Percentiles rank a stretch among this genome's conserved stretches.
Evolutionary conservation across 2,113 vertebrate genomes (phyloP).

Genomic region (Cryptotis parvus): DNA sequence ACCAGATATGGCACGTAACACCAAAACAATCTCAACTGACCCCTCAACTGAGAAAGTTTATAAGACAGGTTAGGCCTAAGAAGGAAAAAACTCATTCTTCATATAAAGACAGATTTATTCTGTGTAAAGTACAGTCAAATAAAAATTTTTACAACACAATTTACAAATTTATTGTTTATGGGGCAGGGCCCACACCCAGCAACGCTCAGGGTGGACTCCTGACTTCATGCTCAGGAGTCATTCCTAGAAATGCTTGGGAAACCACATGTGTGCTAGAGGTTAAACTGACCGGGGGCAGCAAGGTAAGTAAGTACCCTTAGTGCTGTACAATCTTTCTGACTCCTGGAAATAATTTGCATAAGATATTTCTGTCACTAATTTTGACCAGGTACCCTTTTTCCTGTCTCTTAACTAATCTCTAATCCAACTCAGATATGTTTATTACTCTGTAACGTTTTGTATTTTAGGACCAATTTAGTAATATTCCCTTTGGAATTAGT

Average conservation of each 20-base stretch:
- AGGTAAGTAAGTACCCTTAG: background rate
- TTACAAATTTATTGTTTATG: too few relatives aligned
- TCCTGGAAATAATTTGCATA: constrained; percentile 42
- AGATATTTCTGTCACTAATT: constrained; percentile 12
- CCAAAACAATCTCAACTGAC: background rate
- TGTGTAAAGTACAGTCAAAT: background rate
- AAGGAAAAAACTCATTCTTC: constrained; percentile 24
- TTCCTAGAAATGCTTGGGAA: too few relatives aligned
- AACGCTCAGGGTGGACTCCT: too few relatives aligned
- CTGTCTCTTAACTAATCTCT: constrained; percentile 13
- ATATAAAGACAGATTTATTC: background rate
- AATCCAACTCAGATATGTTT: constrained; percentile 43
- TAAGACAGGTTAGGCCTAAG: background rate
- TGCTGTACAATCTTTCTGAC: too few relatives aligned
- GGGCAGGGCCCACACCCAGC: too few relatives aligned
- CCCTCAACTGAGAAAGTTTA: background rate
- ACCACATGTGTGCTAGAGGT: too few relatives aligned
- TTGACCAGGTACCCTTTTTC: constrained; percentile 11
- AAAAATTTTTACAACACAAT: too few relatives aligned
- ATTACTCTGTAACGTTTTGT: constrained; percentile 24
- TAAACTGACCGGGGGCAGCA: background rate
- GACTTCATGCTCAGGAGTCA: too few relatives aligned
- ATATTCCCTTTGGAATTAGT: constrained; percentile 30
- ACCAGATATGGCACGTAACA: background rate
- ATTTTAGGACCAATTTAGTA: background rate